Conservation (phyloP, 1,140 invertebrate genomes). For the Plectrocnemia conspersa region DNA sequence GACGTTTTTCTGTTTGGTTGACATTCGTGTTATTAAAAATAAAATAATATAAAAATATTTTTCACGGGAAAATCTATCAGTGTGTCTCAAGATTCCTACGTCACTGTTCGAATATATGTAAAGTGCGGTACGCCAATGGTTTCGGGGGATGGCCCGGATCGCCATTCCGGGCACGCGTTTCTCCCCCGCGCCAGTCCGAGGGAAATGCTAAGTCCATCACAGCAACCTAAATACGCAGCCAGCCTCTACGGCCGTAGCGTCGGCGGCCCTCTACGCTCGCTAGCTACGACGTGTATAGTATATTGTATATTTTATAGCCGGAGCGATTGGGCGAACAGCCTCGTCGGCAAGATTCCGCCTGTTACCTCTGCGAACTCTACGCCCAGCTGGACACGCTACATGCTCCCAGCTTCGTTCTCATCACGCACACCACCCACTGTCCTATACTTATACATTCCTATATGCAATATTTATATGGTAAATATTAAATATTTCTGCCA, state of each 20-base stretch:
- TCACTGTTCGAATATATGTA: too few species aligned
- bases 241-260: neutral
- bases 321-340: conserved; percentile 29
- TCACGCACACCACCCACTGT: neutral
- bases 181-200: conserved; percentile 25
- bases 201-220: conserved; percentile 36
- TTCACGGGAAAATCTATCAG: too few species aligned
- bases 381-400: conserved; percentile 9
- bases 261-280: neutral
- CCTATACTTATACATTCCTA: too few species aligned
- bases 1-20: too few species aligned
- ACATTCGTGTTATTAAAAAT: too few species aligned
- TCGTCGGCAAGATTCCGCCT: conserved; percentile 9
- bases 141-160: conserved; percentile 24
- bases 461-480: too few species aligned
- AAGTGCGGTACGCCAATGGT: too few species aligned
- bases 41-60: too few species aligned
- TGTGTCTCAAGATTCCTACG: too few species aligned
- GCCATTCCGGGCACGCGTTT: conserved; percentile 34
- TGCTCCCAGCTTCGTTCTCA: neutral
- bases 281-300: conserved; percentile 8
- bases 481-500: too few species aligned
- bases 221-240: conserved; percentile 34
- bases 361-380: conserved; percentile 2
- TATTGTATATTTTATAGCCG: conserved; percentile 34